phyloP scores from a whole-genome alignment of 2,797 vertebrate species.

The Cottoperca gobio region DNA sequence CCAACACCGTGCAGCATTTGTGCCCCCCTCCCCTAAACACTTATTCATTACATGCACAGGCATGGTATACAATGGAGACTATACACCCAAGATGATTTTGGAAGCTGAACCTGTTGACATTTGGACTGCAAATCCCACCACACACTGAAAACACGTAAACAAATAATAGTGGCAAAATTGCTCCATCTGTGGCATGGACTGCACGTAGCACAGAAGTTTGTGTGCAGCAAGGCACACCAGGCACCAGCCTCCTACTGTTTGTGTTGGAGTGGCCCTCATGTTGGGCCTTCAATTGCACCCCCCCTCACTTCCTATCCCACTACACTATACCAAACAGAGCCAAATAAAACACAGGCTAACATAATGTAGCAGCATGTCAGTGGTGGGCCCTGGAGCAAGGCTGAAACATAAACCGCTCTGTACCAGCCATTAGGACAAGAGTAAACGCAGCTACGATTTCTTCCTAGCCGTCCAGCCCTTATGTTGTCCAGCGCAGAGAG shows the following conservation, averaged over 20 bases:
- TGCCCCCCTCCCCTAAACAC: slow-evolving; percentile 45
- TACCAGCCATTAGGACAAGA: slow-evolving; percentile 82
- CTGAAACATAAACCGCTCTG: slow-evolving; percentile 81
- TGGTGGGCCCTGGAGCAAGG: slow-evolving; percentile 74
- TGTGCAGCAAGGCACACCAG: slow-evolving; percentile 53
- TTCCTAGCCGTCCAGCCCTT: slow-evolving; percentile 69
- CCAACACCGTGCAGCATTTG: slow-evolving; percentile 67
- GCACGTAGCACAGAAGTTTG: slow-evolving; percentile 52
- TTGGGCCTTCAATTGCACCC: slow-evolving; percentile 62
- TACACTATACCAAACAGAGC: slow-evolving; percentile 78
- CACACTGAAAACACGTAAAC: slow-evolving; percentile 59
- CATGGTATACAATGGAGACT: slow-evolving; percentile 38
- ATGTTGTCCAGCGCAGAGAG: slow-evolving; percentile 69
- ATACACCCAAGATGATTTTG: slow-evolving; percentile 45
- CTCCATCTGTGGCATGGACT: slow-evolving; percentile 42
- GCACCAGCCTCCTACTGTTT: slow-evolving; percentile 72
- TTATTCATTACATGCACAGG: slow-evolving; percentile 50
- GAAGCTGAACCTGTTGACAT: slow-evolving; percentile 66
- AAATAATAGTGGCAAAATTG: slow-evolving; percentile 38
- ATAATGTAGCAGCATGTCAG: slow-evolving; percentile 82
- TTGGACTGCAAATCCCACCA: slow-evolving; percentile 54
- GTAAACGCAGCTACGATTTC: slow-evolving; percentile 79
- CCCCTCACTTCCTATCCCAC: slow-evolving; percentile 72
- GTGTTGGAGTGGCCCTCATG: slow-evolving; percentile 76
- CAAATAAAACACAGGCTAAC: slow-evolving; percentile 81